These are phyloP conservation scores for Anagrus nilaparvatae DNA, from an alignment of 1,140 invertebrate genomes.

Conservation along the genomic window DNA sequence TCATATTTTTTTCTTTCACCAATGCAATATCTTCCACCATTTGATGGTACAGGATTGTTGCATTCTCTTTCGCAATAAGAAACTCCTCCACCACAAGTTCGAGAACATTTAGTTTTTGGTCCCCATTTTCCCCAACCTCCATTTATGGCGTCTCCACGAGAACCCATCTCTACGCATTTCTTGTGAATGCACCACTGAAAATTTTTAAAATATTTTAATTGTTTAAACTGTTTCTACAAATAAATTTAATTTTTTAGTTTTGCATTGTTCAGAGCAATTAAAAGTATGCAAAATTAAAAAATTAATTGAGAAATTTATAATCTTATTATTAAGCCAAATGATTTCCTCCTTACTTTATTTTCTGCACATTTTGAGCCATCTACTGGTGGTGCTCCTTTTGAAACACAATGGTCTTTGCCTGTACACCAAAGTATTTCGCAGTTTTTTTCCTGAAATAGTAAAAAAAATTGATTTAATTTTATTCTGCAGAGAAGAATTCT, in stretches of 20 bases:
- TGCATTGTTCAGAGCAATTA: not conserved
- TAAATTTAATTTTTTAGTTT: slow-evolving; percentile 7
- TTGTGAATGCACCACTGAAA: slow-evolving; percentile 56
- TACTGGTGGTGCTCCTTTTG: slow-evolving; percentile 48
- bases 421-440: slow-evolving; percentile 53
- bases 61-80: slow-evolving; percentile 40
- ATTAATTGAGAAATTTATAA: too few relatives aligned
- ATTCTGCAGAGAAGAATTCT: too few relatives aligned
- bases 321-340: too few relatives aligned
- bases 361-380: slow-evolving; percentile 59
- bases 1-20: slow-evolving; percentile 41
- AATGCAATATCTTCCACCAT: slow-evolving; percentile 53
- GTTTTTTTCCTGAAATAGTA: slow-evolving; percentile 14
- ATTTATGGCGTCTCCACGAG: slow-evolving; percentile 49
- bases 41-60: slow-evolving; percentile 45
- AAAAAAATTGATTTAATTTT: too few relatives aligned
- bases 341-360: slow-evolving; percentile 43
- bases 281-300: not conserved
- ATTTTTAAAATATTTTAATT: not conserved
- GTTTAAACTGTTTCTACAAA: too few relatives aligned
- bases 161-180: slow-evolving; percentile 52
- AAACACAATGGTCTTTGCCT: slow-evolving; percentile 42
- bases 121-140: slow-evolving; percentile 57
- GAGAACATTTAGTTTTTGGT: slow-evolving; percentile 44
- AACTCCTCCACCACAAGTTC: slow-evolving; percentile 56